These are phyloP conservation scores for Drosophila quinaria DNA, from an alignment of 2,888 invertebrate genomes.

Conservation along the genomic window DNA sequence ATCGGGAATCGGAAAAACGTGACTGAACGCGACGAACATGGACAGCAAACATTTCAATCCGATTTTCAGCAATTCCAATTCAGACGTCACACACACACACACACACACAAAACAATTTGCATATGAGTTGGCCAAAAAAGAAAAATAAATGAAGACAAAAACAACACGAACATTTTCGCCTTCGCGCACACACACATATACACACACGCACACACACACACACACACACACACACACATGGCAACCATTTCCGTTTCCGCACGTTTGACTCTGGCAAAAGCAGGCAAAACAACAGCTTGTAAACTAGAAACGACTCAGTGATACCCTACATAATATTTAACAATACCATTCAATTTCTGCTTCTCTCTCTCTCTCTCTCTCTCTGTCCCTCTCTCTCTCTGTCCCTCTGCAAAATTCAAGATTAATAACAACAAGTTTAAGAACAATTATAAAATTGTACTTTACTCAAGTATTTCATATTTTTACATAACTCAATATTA, in stretches of 20 bases:
- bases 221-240: too few relatives aligned
- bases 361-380: too few relatives aligned
- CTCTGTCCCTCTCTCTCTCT: not conserved
- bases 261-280: constrained; percentile 73
- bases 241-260: constrained; percentile 79
- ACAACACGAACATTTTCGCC: constrained; percentile 59
- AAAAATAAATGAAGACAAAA: constrained; percentile 34
- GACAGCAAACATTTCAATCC: constrained; percentile 80
- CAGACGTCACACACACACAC: constrained; percentile 43
- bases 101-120: constrained; percentile 64
- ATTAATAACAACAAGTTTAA: too few relatives aligned
- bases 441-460: too few relatives aligned
- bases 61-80: constrained; percentile 77
- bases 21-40: constrained; percentile 68
- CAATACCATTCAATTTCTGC: not conserved
- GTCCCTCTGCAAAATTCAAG: too few relatives aligned
- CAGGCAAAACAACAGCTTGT: constrained; percentile 42
- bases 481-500: too few relatives aligned
- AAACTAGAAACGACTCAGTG: not conserved
- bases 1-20: constrained; percentile 53
- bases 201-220: constrained; percentile 32
- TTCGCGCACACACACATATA: constrained; percentile 24
- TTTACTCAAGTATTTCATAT: too few relatives aligned
- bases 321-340: constrained; percentile 4
- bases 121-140: constrained; percentile 61